A percentile compares a stretch with the other conserved stretches of the same genome.
Evolutionary conservation across 2,113 vertebrate genomes (phyloP).

Genomic region (Bos indicus): DNA sequence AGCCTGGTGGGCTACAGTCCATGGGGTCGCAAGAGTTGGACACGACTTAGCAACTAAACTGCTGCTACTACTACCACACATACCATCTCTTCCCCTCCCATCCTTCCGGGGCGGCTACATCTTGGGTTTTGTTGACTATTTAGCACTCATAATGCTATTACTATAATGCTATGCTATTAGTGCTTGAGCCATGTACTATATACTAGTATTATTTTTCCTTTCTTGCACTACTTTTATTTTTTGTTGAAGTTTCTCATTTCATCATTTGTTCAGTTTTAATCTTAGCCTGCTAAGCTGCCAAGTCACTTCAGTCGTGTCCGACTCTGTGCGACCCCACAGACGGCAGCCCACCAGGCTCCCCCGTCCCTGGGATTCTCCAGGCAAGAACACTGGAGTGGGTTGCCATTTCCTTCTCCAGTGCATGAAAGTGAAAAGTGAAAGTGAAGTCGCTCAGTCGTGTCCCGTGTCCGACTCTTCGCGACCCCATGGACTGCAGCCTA

Average conservation of each 20-base stretch:
- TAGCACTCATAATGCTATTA: background rate
- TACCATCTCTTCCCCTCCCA: background rate
- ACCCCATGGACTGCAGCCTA: no score
- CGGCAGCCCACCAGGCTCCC: no score
- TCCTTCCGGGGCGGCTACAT: background rate
- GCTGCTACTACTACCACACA: accelerated
- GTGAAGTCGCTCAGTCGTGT: no score
- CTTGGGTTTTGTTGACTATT: background rate
- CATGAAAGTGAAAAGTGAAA: no score
- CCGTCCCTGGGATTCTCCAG: no score
- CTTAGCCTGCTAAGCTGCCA: background rate
- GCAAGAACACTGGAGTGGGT: no score
- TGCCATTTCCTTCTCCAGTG: no score
- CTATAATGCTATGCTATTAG: background rate
- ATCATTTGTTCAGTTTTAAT: background rate
- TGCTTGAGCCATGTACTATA: background rate
- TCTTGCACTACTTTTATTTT: background rate
- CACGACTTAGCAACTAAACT: background rate
- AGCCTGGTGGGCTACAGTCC: background rate
- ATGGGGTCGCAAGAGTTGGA: background rate
- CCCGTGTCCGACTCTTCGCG: no score
- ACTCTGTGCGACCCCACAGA: no score
- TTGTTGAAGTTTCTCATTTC: background rate
- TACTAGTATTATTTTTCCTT: background rate
- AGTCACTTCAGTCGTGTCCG: no score